Evolutionary conservation across 1,140 invertebrate species (phyloP).

Genomic region (Bombus pascuorum): DNA sequence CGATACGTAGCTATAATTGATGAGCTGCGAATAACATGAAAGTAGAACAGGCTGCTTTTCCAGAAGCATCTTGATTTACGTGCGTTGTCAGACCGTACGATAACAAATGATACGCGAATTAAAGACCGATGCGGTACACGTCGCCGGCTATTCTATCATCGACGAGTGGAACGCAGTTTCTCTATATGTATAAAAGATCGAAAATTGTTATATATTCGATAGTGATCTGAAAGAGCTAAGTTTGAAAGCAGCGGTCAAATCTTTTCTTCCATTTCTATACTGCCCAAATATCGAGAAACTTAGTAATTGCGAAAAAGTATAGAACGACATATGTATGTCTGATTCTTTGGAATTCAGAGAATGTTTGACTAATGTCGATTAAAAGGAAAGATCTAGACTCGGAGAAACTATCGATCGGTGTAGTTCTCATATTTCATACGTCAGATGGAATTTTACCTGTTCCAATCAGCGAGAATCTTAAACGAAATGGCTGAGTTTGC

Average conservation of each 20-base stretch:
- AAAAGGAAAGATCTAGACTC: not conserved
- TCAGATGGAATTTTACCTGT: not conserved
- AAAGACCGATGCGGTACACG: not conserved
- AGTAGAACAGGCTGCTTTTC: not conserved
- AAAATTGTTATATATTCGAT: not conserved
- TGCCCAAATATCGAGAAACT: not conserved
- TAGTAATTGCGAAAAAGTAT: not conserved
- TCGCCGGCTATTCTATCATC: not conserved
- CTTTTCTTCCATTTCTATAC: not conserved
- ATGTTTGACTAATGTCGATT: not conserved
- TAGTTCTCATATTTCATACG: not conserved
- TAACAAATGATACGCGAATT: conserved; percentile 18
- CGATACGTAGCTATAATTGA: conserved; percentile 43
- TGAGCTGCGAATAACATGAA: conserved; percentile 19
- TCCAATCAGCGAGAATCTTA: not conserved
- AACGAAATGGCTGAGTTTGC: not conserved
- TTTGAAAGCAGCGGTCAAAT: not conserved
- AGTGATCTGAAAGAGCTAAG: not conserved
- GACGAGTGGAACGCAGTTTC: not conserved
- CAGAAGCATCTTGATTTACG: not conserved
- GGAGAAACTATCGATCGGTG: not conserved
- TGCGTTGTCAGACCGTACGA: not conserved
- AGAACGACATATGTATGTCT: not conserved
- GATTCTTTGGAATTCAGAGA: no score
- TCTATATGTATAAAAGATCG: not conserved